Evolutionary conservation across 2,888 invertebrate genomes (phyloP).

Genomic region (Tuberolachnus salignus): DNA sequence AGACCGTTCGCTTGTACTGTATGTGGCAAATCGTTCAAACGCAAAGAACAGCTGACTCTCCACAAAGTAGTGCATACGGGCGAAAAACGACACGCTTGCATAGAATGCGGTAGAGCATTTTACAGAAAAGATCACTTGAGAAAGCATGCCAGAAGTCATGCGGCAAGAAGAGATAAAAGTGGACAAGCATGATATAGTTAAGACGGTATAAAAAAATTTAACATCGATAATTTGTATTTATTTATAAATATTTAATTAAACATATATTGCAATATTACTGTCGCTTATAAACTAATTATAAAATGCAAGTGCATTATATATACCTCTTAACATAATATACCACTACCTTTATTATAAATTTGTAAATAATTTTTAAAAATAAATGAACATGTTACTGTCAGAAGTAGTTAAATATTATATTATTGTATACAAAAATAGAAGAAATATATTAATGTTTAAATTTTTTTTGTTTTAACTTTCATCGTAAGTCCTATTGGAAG

Average conservation of each 20-base stretch:
- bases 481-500: neutral
- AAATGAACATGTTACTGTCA: neutral
- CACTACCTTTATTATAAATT: conserved; percentile 26
- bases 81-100: conserved; percentile 84
- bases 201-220: neutral
- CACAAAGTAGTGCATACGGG: conserved; percentile 91
- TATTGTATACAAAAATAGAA: conserved; percentile 29
- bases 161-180: conserved; percentile 76
- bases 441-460: conserved; percentile 20
- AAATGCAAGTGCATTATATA: conserved; percentile 10
- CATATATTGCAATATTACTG: conserved; percentile 27
- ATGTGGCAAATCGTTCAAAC: conserved; percentile 82
- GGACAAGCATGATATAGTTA: conserved; percentile 62
- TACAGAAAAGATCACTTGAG: conserved; percentile 74
- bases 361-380: conserved; percentile 36
- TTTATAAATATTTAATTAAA: conserved; percentile 12
- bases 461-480: neutral
- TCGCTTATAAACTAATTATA: conserved; percentile 44
- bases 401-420: neutral
- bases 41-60: conserved; percentile 85
- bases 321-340: neutral
- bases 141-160: conserved; percentile 79
- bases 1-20: conserved; percentile 87
- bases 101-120: conserved; percentile 81
- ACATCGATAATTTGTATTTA: conserved; percentile 2